Conservation (phyloP, 2,113 vertebrate species). For the Ginglymostoma cirratum region DNA sequence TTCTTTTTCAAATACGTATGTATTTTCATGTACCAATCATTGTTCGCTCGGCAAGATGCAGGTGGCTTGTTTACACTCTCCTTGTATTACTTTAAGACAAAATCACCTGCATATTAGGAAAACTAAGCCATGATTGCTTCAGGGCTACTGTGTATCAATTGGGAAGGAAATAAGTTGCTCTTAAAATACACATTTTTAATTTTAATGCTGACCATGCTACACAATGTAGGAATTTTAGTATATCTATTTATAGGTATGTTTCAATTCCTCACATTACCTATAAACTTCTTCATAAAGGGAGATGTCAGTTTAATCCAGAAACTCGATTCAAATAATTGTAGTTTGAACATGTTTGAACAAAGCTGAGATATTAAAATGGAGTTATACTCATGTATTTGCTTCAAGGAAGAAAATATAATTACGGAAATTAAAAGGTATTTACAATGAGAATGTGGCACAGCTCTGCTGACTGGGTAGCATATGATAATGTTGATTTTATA, state of each 20-base stretch:
- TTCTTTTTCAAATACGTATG: background rate
- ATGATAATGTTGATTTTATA: background rate
- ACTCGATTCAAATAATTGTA: background rate
- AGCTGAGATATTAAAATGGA: background rate
- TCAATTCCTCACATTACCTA: background rate
- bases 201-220: background rate
- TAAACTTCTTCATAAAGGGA: background rate
- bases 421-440: background rate
- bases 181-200: background rate
- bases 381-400: background rate
- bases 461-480: background rate
- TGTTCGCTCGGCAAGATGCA: background rate
- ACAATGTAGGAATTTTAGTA: background rate
- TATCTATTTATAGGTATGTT: background rate
- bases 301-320: background rate
- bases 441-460: background rate
- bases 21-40: background rate
- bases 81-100: background rate
- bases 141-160: background rate
- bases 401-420: background rate
- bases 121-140: background rate
- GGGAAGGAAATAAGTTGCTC: background rate
- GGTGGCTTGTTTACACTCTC: background rate
- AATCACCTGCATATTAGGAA: background rate
- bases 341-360: background rate